Evolutionary conservation across 1,140 invertebrate genomes (phyloP), one percentile per base, ranked within the genome.

Genomic region (Venustaconcha ellipsiformis): DNA sequence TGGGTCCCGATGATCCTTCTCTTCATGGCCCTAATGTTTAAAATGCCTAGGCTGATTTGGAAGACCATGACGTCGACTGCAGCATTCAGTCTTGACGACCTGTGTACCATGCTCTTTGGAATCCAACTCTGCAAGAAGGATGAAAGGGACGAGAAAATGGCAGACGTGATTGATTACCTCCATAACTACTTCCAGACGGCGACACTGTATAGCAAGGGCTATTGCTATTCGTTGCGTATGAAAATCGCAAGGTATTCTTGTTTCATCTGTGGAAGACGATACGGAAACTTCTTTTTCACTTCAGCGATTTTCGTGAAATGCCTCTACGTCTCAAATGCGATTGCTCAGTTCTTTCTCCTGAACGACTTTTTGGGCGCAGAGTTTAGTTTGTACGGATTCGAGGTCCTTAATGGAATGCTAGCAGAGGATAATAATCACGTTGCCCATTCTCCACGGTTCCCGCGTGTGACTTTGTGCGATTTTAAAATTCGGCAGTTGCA

Each of bases 11-110:
- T 81, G 82, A 92, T 96, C 72, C 92, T 98, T 67, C 87, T 89
- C 87, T 93, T 93, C 23, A 93, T 98, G 95, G 96, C 96, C 82
- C 96, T 98, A 90, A 92, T 98, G 82, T 99, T 98, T 92, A 98
- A 98, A 92, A 94, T 96, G 80, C 97, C 97, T 70, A 93, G 96
- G 23, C 60, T 86, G 20, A 64, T 86, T 6, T 89, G 85, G 83
- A 83, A 85, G 23, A 73, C 84, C 1, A 64, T 84, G 14, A 74
- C 74, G 17, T 76, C 64, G 20, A 71, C 72, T 18, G 71, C 77
- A 15, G 83, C 83, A 14, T 79, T 86, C 13, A 85, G 86, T 67
- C 68, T 83, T 48, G 75, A 82, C 70, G 79, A 79, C n/a, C 68
- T 83, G 4, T 93, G 96, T 90, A 91, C 91, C 37, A 94, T 94